These are phyloP conservation scores for Lepisosteus oculatus DNA, from an alignment of 2,113 vertebrate genomes.

Conservation along the genomic window DNA sequence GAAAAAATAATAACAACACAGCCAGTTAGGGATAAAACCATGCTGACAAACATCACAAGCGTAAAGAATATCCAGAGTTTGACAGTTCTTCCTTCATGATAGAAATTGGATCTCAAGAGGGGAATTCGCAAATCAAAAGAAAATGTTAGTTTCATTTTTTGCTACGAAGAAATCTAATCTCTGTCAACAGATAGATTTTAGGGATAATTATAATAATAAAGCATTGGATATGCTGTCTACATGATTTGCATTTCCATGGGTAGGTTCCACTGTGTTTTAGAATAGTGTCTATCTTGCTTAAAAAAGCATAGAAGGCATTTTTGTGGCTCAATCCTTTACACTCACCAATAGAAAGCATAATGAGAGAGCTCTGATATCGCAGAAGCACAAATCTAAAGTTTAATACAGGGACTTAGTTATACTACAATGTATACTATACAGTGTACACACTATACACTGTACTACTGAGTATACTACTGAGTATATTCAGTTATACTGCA, in stretches of 20 bases:
- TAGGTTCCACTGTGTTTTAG: slow-evolving; percentile 39
- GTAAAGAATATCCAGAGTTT: no score
- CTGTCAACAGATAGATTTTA: slow-evolving; percentile 37
- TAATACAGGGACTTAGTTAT: no score
- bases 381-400: no score
- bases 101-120: slow-evolving; percentile 5
- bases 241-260: slow-evolving; percentile 59
- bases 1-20: no score
- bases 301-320: slow-evolving; percentile 55
- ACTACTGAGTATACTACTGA: no score
- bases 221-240: slow-evolving; percentile 66
- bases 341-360: slow-evolving; percentile 56
- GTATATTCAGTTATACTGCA: no score
- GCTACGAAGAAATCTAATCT: slow-evolving; percentile 22
- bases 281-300: slow-evolving; percentile 43
- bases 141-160: slow-evolving; percentile 8
- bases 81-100: slow-evolving; percentile 31
- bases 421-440: no score
- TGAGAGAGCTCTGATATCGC: no score
- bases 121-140: no score
- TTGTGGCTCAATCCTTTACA: slow-evolving; percentile 51
- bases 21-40: no score
- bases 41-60: no score
- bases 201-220: slow-evolving; percentile 64
- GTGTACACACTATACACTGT: no score